A percentile compares a stretch with the other conserved stretches of the same genome.
Conservation (phyloP, 2,113 vertebrate species). For the Indicator indicator region DNA sequence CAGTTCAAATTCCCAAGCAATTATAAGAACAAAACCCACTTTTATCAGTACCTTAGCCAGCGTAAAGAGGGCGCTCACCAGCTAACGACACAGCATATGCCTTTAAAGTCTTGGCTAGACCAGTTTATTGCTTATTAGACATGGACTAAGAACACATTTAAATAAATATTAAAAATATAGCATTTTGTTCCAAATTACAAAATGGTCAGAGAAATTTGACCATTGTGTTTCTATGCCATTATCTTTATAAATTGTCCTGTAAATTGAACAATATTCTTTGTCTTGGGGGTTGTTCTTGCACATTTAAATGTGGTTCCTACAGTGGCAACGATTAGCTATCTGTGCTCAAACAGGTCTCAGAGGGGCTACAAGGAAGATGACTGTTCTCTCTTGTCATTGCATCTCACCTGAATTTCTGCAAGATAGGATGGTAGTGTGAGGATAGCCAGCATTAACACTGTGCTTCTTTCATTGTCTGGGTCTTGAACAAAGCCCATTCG, state of each 20-base stretch:
- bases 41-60: conserved; percentile 84
- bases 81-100: conserved; percentile 72
- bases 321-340: neutral
- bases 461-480: neutral
- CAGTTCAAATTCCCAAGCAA: conserved; percentile 76
- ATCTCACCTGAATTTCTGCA: neutral
- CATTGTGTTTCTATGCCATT: conserved; percentile 69
- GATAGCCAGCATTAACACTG: neutral
- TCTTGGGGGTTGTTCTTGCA: neutral
- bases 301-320: neutral
- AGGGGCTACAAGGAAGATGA: neutral
- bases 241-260: conserved; percentile 65
- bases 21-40: conserved; percentile 71
- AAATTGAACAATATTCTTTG: conserved; percentile 52
- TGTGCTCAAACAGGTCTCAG: neutral
- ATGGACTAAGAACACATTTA: conserved; percentile 73
- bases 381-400: neutral
- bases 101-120: conserved; percentile 70
- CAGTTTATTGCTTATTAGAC: conserved; percentile 77
- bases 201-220: conserved; percentile 78
- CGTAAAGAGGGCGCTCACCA: conserved; percentile 88
- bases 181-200: conserved; percentile 75
- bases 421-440: neutral
- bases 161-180: conserved; percentile 80
- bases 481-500: neutral